Evolutionary conservation across 2,113 vertebrate species (phyloP), one percentile per base, ranked within the genome.

Genomic region (Gasterosteus aculeatus): DNA sequence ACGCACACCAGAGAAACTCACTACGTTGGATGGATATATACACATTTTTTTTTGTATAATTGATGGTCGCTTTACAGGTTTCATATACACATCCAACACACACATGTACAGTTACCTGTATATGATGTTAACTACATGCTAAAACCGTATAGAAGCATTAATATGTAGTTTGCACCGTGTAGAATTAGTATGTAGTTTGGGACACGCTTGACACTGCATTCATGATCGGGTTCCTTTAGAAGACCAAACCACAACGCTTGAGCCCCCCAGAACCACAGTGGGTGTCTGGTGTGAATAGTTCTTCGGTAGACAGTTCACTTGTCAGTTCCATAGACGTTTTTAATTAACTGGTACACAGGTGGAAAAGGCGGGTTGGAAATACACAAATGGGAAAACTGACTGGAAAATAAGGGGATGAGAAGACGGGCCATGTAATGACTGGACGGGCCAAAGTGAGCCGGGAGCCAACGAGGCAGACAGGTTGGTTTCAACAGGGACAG

Each of bases 381-480:
- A 42, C 15, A 46, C 39, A 47, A 72, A 56, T 22, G 10, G 7
- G 6, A 10, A 65, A 51, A 63, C 39, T 58, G 19, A 33, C 46
- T 60, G 2, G 10, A 39, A 44, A 26, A 18, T 1, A 33, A 39
- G 35, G 39, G 26, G 38, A 14, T 33, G 33, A 41, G 29, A 53
- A 26, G 14, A 41, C 4, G 57, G 44, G 29, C 42, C 66, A 53
- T 31, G 51, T 19, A 29, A 49, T 62, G 47, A 65, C 46, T 33
- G 31, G 62, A 79, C 51, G 44, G 41, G 65, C 56, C 69, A 72
- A 72, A 70, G 59, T 47, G 78, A 33, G 33, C 33, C 33, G 5
- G 33, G 33, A 3, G 33, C 33, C 3, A 33, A 33, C 33, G 33
- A 33, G 33, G 33, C 33, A 33, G 33, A 33, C 33, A 33, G 3